Evolutionary conservation across 2,797 vertebrate genomes (phyloP).

Genomic region (Gila robusta): DNA sequence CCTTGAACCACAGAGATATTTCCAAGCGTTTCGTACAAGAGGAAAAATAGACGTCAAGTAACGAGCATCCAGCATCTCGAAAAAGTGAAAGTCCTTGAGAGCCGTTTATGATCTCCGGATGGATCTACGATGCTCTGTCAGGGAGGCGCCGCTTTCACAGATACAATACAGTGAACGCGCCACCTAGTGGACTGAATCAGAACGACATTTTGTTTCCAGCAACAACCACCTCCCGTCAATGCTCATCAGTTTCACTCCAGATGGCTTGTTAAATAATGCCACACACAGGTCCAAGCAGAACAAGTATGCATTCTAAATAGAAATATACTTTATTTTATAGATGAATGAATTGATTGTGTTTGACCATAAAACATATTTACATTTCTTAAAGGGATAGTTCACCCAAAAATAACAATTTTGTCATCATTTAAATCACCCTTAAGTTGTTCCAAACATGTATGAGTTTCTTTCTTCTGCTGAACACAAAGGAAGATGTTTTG

Average conservation of each 20-base stretch:
- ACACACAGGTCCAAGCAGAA: neutral
- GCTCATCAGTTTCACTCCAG: neutral
- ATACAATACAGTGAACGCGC: constrained; percentile 2
- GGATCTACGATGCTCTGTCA: constrained; percentile 13
- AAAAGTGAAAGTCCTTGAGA: constrained; percentile 11
- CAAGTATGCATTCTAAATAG: neutral
- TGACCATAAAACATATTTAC: neutral
- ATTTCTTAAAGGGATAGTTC: neutral
- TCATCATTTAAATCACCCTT: too few species aligned
- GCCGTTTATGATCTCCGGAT: constrained; percentile 17
- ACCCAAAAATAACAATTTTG: neutral
- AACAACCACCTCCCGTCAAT: neutral
- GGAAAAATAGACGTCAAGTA: neutral
- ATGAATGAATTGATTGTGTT: neutral
- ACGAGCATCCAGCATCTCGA: constrained; percentile 30
- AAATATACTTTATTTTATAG: constrained; percentile 20
- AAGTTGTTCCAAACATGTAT: neutral
- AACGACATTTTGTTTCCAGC: neutral
- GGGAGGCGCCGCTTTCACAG: constrained; percentile 10
- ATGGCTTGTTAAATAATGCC: neutral
- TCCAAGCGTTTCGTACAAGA: neutral
- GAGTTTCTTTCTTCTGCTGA: neutral
- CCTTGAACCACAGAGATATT: neutral
- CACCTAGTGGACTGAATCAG: neutral
- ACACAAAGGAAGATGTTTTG: neutral